Evolutionary conservation across 1,140 invertebrate genomes (phyloP), one percentile per base, ranked within the genome.

Genomic region (Lepidurus packardi): DNA sequence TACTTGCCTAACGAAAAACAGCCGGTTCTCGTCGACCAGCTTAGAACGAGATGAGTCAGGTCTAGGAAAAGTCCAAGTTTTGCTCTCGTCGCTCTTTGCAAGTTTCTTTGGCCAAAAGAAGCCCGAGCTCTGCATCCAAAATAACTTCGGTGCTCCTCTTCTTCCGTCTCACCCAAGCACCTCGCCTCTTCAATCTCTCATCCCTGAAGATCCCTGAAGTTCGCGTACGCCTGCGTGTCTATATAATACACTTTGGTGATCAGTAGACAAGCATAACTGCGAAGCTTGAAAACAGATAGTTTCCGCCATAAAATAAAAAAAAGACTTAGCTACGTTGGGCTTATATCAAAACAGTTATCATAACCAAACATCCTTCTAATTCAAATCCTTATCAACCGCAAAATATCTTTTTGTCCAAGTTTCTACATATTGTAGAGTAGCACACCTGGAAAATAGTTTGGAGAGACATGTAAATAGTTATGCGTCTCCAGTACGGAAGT

Each of bases 81-180:
- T 65, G 53, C 53, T 65, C 53, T 21, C 16, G 16, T 65, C 21
- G 53, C 53, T 65, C 9, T 65, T 34, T 65, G 53, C 53, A 65
- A 65, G 53, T 65, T 65, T 65, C 53, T 65, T 65, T 65, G 53
- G 53, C 53, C 53, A 65, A 65, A 65, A 65, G 53, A 65, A 65
- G 53, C 53, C 53, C 53, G 53, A 65, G 53, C 53, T 65, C 53
- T 65, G 53, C 53, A 21, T 65, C 53, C 9, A 65, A 65, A 65
- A 65, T 65, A 65, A 65, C 53, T 65, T 16, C 53, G 21, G 9
- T 65, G 53, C 53, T 13, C 53, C 53, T 9, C 53, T 65, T 65
- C 53, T 65, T 65, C 53, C 53, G 8, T 9, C 53, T 65, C 21
- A n/a, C 53, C 16, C 16, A 21, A 65, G 53, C 53, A 65, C 53